These are phyloP conservation scores for Megaustenia siamemsis DNA, from an alignment of 2,888 invertebrate species.

Conservation along the genomic window DNA sequence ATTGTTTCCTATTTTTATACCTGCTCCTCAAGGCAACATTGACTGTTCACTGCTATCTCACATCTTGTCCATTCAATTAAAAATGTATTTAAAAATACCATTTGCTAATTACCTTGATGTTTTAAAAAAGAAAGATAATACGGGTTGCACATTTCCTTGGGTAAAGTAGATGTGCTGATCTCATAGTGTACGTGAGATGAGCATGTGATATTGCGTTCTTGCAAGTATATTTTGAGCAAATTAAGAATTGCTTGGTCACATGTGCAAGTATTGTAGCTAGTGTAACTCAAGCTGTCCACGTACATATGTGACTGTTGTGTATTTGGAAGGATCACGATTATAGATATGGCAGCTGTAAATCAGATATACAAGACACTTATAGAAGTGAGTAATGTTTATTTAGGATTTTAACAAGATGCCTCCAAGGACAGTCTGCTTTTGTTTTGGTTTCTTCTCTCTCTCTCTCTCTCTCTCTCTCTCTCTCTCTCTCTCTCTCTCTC, in stretches of 20 bases:
- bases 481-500: not conserved
- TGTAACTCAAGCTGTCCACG: not conserved
- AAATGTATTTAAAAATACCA: no score
- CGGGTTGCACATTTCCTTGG: no score
- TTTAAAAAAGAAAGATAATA: no score
- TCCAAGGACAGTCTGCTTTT: not conserved
- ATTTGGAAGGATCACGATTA: not conserved
- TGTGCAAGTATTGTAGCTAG: not conserved
- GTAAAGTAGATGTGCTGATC: no score
- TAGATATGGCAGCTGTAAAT: slow-evolving; percentile 21
- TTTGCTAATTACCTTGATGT: no score
- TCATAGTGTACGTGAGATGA: not conserved
- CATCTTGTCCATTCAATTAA: no score
- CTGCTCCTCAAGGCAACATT: no score
- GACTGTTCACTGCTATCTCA: no score
- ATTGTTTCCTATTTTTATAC: no score
- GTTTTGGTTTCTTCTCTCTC: not conserved
- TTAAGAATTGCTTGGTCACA: slow-evolving; percentile 10
- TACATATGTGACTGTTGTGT: not conserved
- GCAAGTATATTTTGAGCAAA: not conserved
- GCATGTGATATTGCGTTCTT: not conserved
- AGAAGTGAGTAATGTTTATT: slow-evolving; percentile 7
- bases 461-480: not conserved
- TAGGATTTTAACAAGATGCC: not conserved
- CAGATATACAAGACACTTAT: slow-evolving; percentile 21